Percentiles rank a stretch among this genome's conserved stretches.
These are phyloP conservation scores for Rhinella marina DNA, from an alignment of 2,797 vertebrate species.

Conservation along the genomic window DNA sequence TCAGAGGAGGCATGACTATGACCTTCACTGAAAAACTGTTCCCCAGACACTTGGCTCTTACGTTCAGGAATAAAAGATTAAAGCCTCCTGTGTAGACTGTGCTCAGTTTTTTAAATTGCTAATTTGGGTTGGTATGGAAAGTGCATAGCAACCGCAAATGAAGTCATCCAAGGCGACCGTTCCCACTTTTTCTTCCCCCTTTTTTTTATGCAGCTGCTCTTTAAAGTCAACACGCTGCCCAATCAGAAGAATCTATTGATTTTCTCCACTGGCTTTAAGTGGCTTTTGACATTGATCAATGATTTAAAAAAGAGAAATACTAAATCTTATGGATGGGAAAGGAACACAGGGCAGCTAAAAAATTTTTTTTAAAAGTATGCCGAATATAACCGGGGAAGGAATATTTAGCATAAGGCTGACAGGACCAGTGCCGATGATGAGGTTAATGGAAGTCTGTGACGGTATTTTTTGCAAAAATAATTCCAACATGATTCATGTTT, in stretches of 20 bases:
- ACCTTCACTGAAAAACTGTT: constrained; percentile 67
- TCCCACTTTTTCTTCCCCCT: constrained; percentile 59
- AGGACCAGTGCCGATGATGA: constrained; percentile 1
- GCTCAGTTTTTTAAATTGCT: constrained; percentile 68
- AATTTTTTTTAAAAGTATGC: constrained; percentile 61
- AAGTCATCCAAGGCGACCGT: constrained; percentile 58
- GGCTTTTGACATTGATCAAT: constrained; percentile 72
- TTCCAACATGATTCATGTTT: constrained; percentile 23
- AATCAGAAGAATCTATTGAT: constrained; percentile 66
- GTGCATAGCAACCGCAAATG: constrained; percentile 65
- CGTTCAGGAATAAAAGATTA: constrained; percentile 62
- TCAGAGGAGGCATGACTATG: constrained; percentile 62
- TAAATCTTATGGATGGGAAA: constrained; percentile 70
- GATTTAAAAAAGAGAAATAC: constrained; percentile 70
- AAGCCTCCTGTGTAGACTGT: constrained; percentile 63
- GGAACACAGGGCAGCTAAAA: constrained; percentile 47
- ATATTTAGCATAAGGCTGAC: constrained; percentile 47
- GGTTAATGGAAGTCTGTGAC: constrained; percentile 49
- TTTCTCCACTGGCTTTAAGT: constrained; percentile 71
- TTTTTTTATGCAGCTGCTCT: constrained; percentile 65
- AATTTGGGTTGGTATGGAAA: constrained; percentile 67
- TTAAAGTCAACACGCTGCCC: constrained; percentile 64
- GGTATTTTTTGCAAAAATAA: constrained; percentile 40
- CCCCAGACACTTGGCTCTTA: constrained; percentile 63
- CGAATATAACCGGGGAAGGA: constrained; percentile 27